Base-by-base conservation (phyloP, 2,113 vertebrate species). In the Bubo blakistoni region DNA sequence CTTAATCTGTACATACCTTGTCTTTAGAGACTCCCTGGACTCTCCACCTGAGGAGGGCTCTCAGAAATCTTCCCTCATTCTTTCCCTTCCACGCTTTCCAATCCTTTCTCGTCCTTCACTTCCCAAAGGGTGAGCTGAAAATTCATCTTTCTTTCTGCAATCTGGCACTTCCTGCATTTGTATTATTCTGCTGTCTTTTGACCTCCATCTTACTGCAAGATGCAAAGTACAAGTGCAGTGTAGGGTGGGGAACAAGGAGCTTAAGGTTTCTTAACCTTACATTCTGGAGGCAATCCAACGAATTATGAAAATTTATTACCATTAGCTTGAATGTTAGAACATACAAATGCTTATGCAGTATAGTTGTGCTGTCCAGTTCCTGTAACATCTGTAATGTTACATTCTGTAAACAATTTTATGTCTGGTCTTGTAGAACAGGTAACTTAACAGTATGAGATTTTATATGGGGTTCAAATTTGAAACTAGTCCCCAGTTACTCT, bases 31-130 rank as follows among this genome's bases (percentile, higher is more conserved):
- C 93, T 98, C 98, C 97, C 97, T 98, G 97, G 98, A 98, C 86
- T 98, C 98, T 98, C 97, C 98, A 94, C 96, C 98, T 97, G 98
- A 98, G 98, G 98, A 99, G 98, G 97, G 97, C 96, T 98, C 98
- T 98, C 98, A 98, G 98, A 99, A 99, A 98, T 98, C 98, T 98
- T 98, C 99, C 97, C 98, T 99, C 97, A 98, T 98, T 98, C 98
- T 99, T 92, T 99, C 98, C 92, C 98, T 99, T 98, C 98, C 98
- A 98, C 99, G 98, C 97, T 99, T 99, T 98, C 98, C 99, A 98
- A 98, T 98, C 94, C 99, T 99, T 97, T 99, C 98, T 98, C 98
- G 98, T 98, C 97, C 98, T 98, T 99, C 98, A 98, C 97, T 98
- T 96, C 98, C 98, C 94, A 99, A 99, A 98, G 98, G 99, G 99